Base-by-base conservation (phyloP, 2,797 vertebrate species). In the Spheniscus humboldti region DNA sequence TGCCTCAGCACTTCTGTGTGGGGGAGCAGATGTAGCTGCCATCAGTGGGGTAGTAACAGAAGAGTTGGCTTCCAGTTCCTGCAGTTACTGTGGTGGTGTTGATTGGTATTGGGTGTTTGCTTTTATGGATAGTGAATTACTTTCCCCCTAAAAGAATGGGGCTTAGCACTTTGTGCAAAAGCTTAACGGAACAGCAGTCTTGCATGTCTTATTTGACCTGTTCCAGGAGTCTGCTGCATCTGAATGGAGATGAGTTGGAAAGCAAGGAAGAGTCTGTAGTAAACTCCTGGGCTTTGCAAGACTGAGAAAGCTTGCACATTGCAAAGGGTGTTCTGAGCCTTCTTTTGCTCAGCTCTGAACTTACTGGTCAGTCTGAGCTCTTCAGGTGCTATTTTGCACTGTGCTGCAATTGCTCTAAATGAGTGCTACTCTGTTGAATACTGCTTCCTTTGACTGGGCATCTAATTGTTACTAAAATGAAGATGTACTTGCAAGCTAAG, bases 41-140 rank as follows among this genome's bases (percentile, higher is more conserved):
- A 2, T 27, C 3, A 4, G 18, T 1, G 7, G 25, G 18, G 13
- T 35, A 39, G 3, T 39, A 20, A 14, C 19, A 31, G 35, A 25
- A 50, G 64, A 18, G 20, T 0, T 60, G 47, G 2, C 8, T 48
- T 23, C 18, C 8, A 37, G 27, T 45, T 87, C 48, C 22, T 31
- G 14, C 17, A 15, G 47, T 5, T n/a, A 22, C 31, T 37, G 57
- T 4, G 19, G 2, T n/a, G 50, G 7, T 27, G 43, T 4, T 48
- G 3, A 0, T 8, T 47, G 45, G 8, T 13, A 1, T 2, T 24
- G 33, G 11, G 18, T 1, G 3, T 10, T 86, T n/a, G 27, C 11
- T 37, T 19, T 30, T 30, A 45, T 7, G 11, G 3, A 2, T 5
- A 4, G 6, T 4, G 57, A 68, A 10, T 59, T 14, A 4, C 3